These are phyloP conservation scores for Theropithecus gelada DNA, from an alignment of 2,113 vertebrate genomes.

Conservation along the genomic window DNA sequence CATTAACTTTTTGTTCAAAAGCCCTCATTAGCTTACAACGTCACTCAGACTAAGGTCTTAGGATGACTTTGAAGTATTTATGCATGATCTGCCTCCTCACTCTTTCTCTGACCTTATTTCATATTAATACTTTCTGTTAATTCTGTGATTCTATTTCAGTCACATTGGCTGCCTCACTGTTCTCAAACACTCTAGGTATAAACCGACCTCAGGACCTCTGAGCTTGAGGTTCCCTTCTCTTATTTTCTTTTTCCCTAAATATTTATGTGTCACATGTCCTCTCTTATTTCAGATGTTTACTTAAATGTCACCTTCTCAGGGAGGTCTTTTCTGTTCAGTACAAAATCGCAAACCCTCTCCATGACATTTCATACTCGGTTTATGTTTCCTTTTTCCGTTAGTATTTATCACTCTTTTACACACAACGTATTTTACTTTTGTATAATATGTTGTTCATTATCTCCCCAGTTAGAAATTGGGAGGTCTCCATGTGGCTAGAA, in stretches of 20 bases:
- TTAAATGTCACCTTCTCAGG: not conserved
- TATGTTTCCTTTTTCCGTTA: not conserved
- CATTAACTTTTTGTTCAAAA: slow-evolving; percentile 2
- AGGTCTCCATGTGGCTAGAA: not conserved
- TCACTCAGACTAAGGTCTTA: not conserved
- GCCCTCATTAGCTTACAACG: not conserved
- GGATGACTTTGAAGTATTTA: not conserved
- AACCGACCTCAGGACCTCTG: not conserved
- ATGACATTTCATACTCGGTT: not conserved
- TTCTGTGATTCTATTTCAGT: not conserved
- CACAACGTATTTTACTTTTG: not conserved
- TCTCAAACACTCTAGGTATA: not conserved
- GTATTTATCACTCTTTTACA: not conserved
- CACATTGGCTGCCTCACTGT: not conserved
- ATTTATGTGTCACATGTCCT: not conserved
- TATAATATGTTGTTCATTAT: not conserved
- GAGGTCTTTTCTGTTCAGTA: not conserved
- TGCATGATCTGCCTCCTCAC: not conserved
- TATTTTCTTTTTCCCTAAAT: not conserved
- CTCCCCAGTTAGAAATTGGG: not conserved
- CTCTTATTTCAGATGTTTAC: not conserved
- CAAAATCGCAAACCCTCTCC: not conserved
- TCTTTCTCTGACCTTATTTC: not conserved
- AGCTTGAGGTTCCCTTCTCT: not conserved
- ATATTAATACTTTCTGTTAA: not conserved